A percentile compares a stretch with the other conserved stretches of the same genome.
phyloP scores from a whole-genome alignment of 2,113 vertebrate genomes.

The Epinephelus moara region DNA sequence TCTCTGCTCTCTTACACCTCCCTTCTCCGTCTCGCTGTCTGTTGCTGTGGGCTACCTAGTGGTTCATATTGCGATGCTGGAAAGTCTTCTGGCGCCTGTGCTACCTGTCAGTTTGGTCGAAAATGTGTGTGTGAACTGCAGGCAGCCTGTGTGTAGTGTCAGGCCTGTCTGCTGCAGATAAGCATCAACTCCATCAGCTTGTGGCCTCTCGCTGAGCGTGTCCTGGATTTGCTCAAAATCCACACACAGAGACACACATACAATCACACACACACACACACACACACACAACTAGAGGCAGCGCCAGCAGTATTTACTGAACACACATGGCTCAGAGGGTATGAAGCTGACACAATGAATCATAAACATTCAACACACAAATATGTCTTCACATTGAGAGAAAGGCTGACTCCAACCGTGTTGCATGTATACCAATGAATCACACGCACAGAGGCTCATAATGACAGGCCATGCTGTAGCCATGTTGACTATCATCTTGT shows the following conservation, averaged over 20 bases:
- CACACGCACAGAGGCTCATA: constrained; percentile 20
- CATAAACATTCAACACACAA: constrained; percentile 43
- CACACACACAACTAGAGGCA: constrained; percentile 35
- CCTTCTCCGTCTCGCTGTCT: constrained; percentile 19
- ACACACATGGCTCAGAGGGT: constrained; percentile 26
- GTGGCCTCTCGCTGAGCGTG: constrained; percentile 61
- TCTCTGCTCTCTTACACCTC: neutral
- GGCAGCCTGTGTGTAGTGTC: constrained; percentile 38
- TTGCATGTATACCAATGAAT: constrained; percentile 32
- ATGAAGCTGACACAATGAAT: constrained; percentile 49
- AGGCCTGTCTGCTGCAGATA: constrained; percentile 68
- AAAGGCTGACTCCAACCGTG: constrained; percentile 6
- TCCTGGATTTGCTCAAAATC: constrained; percentile 60
- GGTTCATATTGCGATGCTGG: neutral
- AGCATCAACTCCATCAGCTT: constrained; percentile 66
- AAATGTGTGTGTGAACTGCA: constrained; percentile 16
- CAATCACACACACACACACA: neutral
- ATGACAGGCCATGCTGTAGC: constrained; percentile 22
- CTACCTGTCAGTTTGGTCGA: constrained; percentile 37
- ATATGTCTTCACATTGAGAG: constrained; percentile 28
- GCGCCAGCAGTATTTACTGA: constrained; percentile 50
- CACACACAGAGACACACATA: constrained; percentile 12
- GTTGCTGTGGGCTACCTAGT: constrained; percentile 24
- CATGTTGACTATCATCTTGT: constrained; percentile 26
- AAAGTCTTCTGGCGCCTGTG: constrained; percentile 38